These are phyloP conservation scores for Drosophila emarginata DNA, from an alignment of 2,888 invertebrate species.

Conservation along the genomic window DNA sequence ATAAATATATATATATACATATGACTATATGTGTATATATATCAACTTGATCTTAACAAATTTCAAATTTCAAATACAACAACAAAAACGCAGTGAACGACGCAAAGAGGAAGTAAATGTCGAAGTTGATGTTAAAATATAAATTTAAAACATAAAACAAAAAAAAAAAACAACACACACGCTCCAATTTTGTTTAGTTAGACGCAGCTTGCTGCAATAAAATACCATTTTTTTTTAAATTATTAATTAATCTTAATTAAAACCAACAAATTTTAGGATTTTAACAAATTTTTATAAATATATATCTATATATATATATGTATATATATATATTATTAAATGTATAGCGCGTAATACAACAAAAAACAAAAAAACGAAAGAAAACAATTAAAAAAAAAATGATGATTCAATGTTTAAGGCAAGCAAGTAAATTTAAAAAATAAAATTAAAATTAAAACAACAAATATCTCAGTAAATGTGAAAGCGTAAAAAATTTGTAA, in stretches of 20 bases:
- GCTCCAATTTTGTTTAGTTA: conserved; percentile 72
- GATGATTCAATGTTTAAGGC: conserved; percentile 27
- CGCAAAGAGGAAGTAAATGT: conserved; percentile 14
- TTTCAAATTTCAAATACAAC: conserved; percentile 21
- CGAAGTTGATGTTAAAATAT: conserved; percentile 57
- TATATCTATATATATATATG: conserved; percentile 26
- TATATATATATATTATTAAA: conserved; percentile 61
- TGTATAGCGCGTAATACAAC: conserved; percentile 68
- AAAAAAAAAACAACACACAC: conserved; percentile 19
- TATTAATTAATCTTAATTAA: conserved; percentile 77
- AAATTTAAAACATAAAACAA: conserved; percentile 37
- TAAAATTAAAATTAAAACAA: conserved; percentile 43
- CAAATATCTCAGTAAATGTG: conserved; percentile 76
- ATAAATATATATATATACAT: not conserved
- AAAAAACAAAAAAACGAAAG: conserved; percentile 22
- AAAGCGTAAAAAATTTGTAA: conserved; percentile 77
- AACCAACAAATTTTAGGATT: conserved; percentile 78
- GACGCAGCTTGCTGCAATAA: conserved; percentile 75
- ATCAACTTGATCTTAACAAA: conserved; percentile 22
- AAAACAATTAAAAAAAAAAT: conserved; percentile 19
- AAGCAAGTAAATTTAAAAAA: conserved; percentile 28
- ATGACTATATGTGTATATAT: not conserved
- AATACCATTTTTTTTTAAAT: conserved; percentile 67
- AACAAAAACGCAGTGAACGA: conserved; percentile 30
- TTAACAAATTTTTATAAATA: conserved; percentile 73